Base-by-base conservation (phyloP, 2,113 vertebrate species). In the Notechis scutatus region DNA sequence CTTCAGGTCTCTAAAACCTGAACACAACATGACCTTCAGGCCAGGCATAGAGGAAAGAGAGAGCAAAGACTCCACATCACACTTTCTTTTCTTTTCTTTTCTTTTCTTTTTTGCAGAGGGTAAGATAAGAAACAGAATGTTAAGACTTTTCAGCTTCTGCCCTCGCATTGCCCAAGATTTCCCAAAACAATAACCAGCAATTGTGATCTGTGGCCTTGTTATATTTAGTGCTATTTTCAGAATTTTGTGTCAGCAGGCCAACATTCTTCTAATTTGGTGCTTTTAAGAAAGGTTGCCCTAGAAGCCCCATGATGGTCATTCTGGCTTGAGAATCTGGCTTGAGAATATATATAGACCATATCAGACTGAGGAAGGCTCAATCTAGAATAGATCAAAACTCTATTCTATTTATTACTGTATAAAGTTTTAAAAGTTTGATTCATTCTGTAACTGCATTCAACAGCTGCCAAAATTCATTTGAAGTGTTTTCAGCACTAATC, bases 381-480 rank as follows among this genome's bases (percentile, higher is more conserved):
- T 23, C 61, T n/a, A n/a, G 29, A 69, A 69, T 24, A 87, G 45
- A 20, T 18, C 8, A 87, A 64, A 11, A 87, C 23, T 15, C 45
- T 87, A 61, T 87, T 42, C n/a, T 91, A 87, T 47, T 92, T 61
- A 89, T 10, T 95, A 93, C 34, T 86, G 55, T 29, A 9, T 50
- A 88, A 1, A 93, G 88, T 94, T 52, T 8, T 8, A 52, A 93
- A 91, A 8, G 5, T 93, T 91, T 92, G 23, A 11, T 90, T 87
- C 91, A 64, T 64, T 45, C 52, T 4, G 85, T 20, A 94, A 64
- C n/a, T 59, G 56, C 87, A 26, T 10, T 95, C 61, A 92, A 90
- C 94, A 29, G 91, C 52, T 85, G 9, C n/a, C 59, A 86, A 8
- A 86, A 29, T 24, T 42, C 87, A 26, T 54, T 15, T 59, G n/a